phyloP scores from a whole-genome alignment of 92 coral and sea anemone genomes.

The Bergia sp. region DNA sequence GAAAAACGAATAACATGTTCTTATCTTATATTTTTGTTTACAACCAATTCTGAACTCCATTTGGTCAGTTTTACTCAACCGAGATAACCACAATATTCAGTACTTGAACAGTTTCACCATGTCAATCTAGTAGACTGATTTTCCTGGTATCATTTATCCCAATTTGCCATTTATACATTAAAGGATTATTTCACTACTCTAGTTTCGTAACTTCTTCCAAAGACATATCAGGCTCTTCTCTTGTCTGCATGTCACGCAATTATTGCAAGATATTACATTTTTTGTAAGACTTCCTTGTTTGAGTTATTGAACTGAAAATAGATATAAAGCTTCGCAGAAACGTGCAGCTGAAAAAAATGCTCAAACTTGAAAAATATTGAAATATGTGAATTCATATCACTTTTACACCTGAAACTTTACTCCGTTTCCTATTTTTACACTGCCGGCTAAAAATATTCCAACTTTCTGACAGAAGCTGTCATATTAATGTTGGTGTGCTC shows the following conservation, averaged over 20 bases:
- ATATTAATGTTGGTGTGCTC: not conserved
- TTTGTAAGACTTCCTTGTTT: not conserved
- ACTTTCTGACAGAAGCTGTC: not conserved
- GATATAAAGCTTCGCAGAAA: no score
- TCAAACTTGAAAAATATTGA: not conserved
- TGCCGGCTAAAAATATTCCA: not conserved
- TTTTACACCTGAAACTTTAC: not conserved
- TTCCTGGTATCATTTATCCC: not conserved
- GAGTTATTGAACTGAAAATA: not conserved
- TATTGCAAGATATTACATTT: not conserved
- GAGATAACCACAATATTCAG: not conserved
- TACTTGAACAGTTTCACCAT: not conserved
- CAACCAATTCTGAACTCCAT: not conserved
- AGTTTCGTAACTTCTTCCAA: no score
- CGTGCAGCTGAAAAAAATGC: not conserved
- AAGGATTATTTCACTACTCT: no score
- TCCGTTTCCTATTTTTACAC: not conserved
- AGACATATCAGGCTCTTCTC: not conserved
- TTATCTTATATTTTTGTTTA: not conserved
- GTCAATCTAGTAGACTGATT: not conserved
- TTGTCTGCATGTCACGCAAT: no score
- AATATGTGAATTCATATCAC: not conserved
- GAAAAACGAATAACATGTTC: not conserved
- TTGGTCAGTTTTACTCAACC: not conserved
- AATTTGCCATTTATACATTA: not conserved